A percentile compares a stretch with the other conserved stretches of the same genome.
Conservation (phyloP, 2,113 vertebrate genomes). For the Mus musculus region GRCm39 chr16:91843001-91843500, state of each 20-base stretch:
- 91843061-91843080: background rate
- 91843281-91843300: background rate
- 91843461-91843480: background rate
- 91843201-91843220: background rate
- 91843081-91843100: constrained; percentile 27
- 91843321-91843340: background rate
- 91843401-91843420: background rate
- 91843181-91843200: background rate
- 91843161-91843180: constrained; percentile 18
- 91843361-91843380: background rate
- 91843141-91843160: background rate
- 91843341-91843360: background rate
- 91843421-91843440: background rate
- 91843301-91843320: background rate
- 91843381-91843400: background rate
- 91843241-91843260: background rate
- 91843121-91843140: background rate
- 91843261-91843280: background rate
- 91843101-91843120: background rate
- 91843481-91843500: background rate
- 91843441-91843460: background rate
- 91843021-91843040: background rate
- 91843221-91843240: background rate
- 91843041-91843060: background rate
- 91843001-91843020: background rate